phyloP scores from a whole-genome alignment of 2,888 invertebrate genomes.

The Dyspetes luteomarginatus region DNA sequence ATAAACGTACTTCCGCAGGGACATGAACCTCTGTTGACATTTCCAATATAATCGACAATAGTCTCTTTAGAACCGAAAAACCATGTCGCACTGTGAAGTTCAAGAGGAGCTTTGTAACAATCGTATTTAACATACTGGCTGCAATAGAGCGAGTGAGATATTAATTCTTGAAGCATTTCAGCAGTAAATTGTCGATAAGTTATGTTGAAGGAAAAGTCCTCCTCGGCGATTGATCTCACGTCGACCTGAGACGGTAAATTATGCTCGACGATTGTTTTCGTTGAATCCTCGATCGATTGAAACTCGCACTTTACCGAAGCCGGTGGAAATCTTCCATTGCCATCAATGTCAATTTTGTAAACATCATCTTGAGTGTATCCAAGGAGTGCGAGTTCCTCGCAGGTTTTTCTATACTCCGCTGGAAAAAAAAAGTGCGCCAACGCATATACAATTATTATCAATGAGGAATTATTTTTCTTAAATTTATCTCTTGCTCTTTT shows the following conservation, averaged over 20 bases:
- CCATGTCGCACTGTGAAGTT: constrained; percentile 95
- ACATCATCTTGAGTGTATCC: constrained; percentile 96
- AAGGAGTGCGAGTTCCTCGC: constrained; percentile 94
- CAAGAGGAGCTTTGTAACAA: constrained; percentile 94
- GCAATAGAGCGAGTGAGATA: constrained; percentile 94
- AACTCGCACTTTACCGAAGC: constrained; percentile 97
- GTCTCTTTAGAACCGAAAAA: constrained; percentile 92
- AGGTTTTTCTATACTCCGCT: constrained; percentile 95
- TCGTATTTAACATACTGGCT: constrained; percentile 96
- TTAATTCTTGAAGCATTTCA: constrained; percentile 95
- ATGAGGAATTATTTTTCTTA: background rate
- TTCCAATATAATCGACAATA: constrained; percentile 91
- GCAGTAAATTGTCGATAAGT: constrained; percentile 95
- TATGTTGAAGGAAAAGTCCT: constrained; percentile 93
- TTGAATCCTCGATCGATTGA: constrained; percentile 92
- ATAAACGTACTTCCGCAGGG: constrained; percentile 84
- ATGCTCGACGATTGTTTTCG: constrained; percentile 95
- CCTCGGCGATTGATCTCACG: constrained; percentile 90
- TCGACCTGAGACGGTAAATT: constrained; percentile 96
- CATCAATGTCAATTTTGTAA: constrained; percentile 96
- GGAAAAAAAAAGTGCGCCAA: constrained; percentile 29
- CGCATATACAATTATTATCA: background rate
- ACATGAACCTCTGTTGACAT: constrained; percentile 87
- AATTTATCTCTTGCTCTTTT: no score
- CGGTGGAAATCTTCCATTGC: constrained; percentile 95